Base-by-base conservation (phyloP, 2,888 invertebrate species). In the Heliconius hortense region DNA sequence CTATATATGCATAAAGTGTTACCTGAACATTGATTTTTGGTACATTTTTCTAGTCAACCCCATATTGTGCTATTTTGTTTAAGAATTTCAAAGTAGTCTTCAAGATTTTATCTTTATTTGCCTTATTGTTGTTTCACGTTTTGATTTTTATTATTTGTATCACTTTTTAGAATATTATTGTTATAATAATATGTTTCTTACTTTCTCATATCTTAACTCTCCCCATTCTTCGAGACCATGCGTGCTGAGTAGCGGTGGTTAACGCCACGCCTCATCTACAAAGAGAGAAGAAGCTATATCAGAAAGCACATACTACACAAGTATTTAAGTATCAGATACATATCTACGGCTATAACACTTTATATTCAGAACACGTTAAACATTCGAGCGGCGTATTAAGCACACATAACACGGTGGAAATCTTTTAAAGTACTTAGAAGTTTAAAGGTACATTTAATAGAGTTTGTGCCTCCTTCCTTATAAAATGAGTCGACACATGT, bases 11-110 rank as follows among this genome's bases (percentile, higher is more conserved):
- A 87, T 86, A 88, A 88, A 86, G 87, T 83, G 84, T 84, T 75
- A 84, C 85, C 85, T 84, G 88, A 87, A 88, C 90, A 90, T 90
- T 90, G 90, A 89, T 90, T 89, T 84, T 82, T 83, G 79, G 76
- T 77, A 82, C 80, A 79, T 81, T 82, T 81, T 80, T 78, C 79
- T 73, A 79, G 79, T 80, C 76, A 76, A 66, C 78, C 73, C 69
- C 77, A 77, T 80, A 79, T 78, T 79, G 74, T 76, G 74, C 75
- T 77, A 67, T 76, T 76, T 78, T 68, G 73, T 76, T 76, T 68
- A 69, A 72, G 67, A 77, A 70, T 68, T 77, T 77, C 71, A 71
- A 70, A 72, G 75, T 56, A 72, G 69, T 74, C 63, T 77, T 71
- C 69, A 64, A 68, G 63, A 64, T 28, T 28, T 28, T 28, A 28